These are phyloP conservation scores for Brienomyrus brachyistius DNA, from an alignment of 2,113 vertebrate genomes.

Conservation along the genomic window DNA sequence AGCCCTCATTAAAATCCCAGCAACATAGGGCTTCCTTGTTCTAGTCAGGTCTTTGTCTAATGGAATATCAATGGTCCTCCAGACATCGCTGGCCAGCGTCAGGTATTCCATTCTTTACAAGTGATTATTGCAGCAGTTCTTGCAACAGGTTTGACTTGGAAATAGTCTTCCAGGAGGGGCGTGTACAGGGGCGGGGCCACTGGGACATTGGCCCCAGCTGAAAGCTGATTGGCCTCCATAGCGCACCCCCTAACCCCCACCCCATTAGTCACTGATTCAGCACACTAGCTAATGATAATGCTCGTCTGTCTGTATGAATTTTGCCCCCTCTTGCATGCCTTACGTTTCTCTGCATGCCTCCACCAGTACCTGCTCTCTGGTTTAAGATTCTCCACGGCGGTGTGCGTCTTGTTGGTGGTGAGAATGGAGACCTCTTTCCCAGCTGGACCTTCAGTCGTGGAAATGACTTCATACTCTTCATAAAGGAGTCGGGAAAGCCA, in stretches of 20 bases:
- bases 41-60: conserved; percentile 21
- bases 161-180: background rate
- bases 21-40: conserved; percentile 20
- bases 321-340: background rate
- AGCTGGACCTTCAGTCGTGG: conserved; percentile 73
- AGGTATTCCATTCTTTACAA: conserved; percentile 36
- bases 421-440: conserved; percentile 78
- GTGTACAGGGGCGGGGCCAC: background rate
- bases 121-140: conserved; percentile 26
- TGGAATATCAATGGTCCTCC: background rate
- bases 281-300: background rate
- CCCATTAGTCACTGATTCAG: background rate
- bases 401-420: conserved; percentile 88
- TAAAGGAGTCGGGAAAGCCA: background rate
- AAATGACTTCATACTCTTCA: conserved; percentile 86
- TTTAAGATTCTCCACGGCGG: conserved; percentile 87
- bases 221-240: background rate
- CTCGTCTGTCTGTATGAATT: background rate
- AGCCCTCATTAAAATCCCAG: conserved; percentile 24
- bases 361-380: conserved; percentile 81
- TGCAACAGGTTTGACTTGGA: background rate
- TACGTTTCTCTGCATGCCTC: background rate
- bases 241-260: background rate
- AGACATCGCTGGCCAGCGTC: background rate
- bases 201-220: background rate